Conservation (phyloP, 2,113 vertebrate species). For the Elephantulus edwardii region DNA sequence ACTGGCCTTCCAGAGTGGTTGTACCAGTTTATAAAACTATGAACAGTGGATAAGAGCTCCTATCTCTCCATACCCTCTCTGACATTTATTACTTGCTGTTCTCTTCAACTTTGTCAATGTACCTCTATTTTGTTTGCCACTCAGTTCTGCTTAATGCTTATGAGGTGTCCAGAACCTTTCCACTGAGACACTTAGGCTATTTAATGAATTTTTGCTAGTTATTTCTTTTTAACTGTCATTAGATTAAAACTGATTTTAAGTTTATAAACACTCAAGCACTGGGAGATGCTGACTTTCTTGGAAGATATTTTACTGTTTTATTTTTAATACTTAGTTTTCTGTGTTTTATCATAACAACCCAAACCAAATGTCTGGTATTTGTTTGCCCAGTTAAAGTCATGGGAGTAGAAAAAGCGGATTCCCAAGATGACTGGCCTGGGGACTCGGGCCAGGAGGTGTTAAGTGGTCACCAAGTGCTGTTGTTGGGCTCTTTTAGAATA, state of each 20-base stretch:
- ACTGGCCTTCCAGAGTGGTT: no score
- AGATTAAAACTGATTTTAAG: not conserved
- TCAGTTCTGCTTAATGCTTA: no score
- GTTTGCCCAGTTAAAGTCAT: not conserved
- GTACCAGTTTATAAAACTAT: no score
- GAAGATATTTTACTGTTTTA: not conserved
- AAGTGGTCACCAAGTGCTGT: not conserved
- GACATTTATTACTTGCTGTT: no score
- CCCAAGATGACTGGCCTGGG: conserved; percentile 1
- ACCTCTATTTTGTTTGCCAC: no score
- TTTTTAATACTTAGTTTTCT: not conserved
- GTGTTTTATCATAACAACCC: not conserved
- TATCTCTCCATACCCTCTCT: no score
- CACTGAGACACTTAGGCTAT: not conserved
- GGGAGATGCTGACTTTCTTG: not conserved
- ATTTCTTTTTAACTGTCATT: not conserved
- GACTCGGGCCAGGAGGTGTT: not conserved
- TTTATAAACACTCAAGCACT: not conserved
- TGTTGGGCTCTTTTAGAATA: not conserved
- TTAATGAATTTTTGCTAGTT: not conserved
- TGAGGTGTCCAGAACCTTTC: no score
- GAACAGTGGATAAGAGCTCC: no score
- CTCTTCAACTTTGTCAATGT: no score
- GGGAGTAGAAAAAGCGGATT: not conserved
- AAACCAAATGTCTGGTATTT: not conserved